Conservation (phyloP, 2,797 vertebrate species). For the Anguilla anguilla region DNA sequence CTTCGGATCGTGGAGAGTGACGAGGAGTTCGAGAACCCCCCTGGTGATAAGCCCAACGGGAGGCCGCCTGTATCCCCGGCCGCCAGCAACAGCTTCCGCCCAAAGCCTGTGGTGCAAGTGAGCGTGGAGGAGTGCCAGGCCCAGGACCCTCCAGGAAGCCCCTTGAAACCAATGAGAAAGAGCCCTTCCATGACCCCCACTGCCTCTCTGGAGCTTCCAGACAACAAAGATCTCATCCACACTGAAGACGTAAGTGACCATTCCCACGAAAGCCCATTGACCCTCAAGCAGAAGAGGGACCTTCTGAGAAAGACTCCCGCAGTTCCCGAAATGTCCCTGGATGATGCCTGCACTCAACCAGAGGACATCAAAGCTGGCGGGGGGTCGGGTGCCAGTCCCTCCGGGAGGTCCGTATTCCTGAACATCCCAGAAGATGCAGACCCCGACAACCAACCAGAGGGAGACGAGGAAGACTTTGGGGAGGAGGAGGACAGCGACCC, state of each 20-base stretch:
- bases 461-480: constrained; percentile 78
- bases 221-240: constrained; percentile 56
- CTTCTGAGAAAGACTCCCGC: constrained; percentile 86
- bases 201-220: constrained; percentile 63
- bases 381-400: constrained; percentile 69
- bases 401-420: constrained; percentile 79
- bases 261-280: constrained; percentile 82
- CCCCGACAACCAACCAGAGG: constrained; percentile 76
- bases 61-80: constrained; percentile 70
- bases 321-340: constrained; percentile 84
- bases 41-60: constrained; percentile 63
- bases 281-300: constrained; percentile 93
- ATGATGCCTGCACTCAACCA: constrained; percentile 67
- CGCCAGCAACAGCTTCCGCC: constrained; percentile 77
- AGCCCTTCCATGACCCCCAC: constrained; percentile 59
- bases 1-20: constrained; percentile 96
- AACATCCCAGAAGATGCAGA: constrained; percentile 84
- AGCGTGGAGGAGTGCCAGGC: constrained; percentile 85
- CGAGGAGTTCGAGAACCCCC: constrained; percentile 84
- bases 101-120: constrained; percentile 85
- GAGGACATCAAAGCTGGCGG: constrained; percentile 66
- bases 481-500: constrained; percentile 77
- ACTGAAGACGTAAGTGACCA: constrained; percentile 59
- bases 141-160: constrained; percentile 61
- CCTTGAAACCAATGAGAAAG: constrained; percentile 52